Percentiles rank a stretch among this genome's conserved stretches.
Evolutionary conservation across 2,113 vertebrate genomes (phyloP).

Genomic region (Pithys albifrons): DNA sequence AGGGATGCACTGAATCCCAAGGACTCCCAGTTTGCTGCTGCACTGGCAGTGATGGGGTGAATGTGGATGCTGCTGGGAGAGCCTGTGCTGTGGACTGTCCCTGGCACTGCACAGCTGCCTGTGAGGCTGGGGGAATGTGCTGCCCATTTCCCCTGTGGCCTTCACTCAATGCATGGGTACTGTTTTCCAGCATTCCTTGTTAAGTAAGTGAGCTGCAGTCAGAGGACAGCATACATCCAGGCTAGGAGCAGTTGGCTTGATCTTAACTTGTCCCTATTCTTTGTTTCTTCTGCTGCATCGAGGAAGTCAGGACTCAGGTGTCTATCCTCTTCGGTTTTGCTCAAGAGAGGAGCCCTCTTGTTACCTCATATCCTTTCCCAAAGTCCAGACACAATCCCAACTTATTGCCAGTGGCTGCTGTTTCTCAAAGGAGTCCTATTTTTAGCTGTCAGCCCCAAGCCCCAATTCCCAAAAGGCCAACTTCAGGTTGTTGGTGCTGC

Average conservation of each 20-base stretch:
- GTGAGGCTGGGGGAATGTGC: rapidly evolving
- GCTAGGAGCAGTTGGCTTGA: background rate
- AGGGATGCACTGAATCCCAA: background rate
- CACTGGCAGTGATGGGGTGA: background rate
- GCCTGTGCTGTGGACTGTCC: background rate
- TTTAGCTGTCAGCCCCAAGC: background rate
- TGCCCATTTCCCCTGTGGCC: rapidly evolving
- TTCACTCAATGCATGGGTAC: rapidly evolving
- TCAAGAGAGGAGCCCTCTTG: background rate
- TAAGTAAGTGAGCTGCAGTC: background rate
- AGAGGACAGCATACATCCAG: background rate
- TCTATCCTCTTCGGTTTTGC: background rate
- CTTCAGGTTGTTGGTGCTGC: background rate
- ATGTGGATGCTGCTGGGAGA: rapidly evolving
- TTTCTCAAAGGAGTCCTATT: background rate
- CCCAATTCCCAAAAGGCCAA: rapidly evolving
- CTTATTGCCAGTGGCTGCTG: background rate
- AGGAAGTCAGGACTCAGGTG: background rate
- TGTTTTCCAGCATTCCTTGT: background rate
- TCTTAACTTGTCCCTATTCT: background rate
- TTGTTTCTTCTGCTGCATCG: background rate
- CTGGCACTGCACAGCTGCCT: background rate
- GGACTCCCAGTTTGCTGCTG: background rate
- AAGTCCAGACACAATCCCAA: background rate
- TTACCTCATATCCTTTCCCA: background rate